phyloP scores from a whole-genome alignment of 2,888 invertebrate genomes.

The Lasioglossum villosulum region DNA sequence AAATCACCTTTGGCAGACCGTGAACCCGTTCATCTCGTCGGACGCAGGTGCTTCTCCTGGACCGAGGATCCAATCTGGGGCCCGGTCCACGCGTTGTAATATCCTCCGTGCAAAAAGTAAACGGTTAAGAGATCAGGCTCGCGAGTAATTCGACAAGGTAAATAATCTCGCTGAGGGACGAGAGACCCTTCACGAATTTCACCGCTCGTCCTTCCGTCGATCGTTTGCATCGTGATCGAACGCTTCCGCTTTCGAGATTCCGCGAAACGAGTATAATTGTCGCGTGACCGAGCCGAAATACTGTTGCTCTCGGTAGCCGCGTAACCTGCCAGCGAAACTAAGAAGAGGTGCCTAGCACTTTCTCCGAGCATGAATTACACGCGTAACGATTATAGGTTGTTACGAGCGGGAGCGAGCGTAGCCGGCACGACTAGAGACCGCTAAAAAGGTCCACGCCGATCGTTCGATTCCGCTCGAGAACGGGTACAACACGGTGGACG shows the following conservation, averaged over 20 bases:
- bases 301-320: conserved; percentile 44
- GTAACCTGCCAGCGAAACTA: conserved; percentile 64
- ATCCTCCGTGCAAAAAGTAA: conserved; percentile 38
- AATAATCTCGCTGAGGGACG: background rate
- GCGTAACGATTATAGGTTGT: conserved; percentile 79
- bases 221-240: conserved; percentile 2
- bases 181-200: background rate
- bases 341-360: conserved; percentile 72
- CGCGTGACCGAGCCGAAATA: conserved; percentile 9
- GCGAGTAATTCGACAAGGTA: conserved; percentile 38
- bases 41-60: conserved; percentile 56
- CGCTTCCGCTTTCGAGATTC: background rate
- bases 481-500: background rate
- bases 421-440: conserved; percentile 37
- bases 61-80: conserved; percentile 50
- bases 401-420: conserved; percentile 70
- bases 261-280: conserved; percentile 13
- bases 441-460: conserved; percentile 61
- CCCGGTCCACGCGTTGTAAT: conserved; percentile 27
- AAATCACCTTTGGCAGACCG: conserved; percentile 79
- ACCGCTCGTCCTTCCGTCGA: background rate
- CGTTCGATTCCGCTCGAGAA: conserved; percentile 57
- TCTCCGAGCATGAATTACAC: conserved; percentile 78
- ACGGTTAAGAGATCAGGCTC: conserved; percentile 22
- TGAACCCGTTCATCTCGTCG: conserved; percentile 70